Base-by-base conservation (phyloP, 2,888 invertebrate species). In the Sipunculus nudus region DNA sequence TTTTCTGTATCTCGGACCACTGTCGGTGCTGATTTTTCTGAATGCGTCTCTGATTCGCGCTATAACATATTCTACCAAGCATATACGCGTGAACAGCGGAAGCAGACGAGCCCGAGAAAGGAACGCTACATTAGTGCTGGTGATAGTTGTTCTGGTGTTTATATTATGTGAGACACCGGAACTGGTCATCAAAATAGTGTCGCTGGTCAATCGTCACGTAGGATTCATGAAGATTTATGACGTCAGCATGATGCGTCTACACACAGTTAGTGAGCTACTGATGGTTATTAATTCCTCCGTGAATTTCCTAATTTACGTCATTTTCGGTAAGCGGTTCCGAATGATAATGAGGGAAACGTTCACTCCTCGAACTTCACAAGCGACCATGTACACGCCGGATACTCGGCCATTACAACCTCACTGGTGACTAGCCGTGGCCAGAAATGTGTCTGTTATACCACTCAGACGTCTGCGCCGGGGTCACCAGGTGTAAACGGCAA, bases 261-360 rank as follows among this genome's bases (percentile, higher is more conserved):
- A 16, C 10, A 35, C 59, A 3, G 48, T 47, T 19, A 38, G 25
- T 3, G 61, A 61, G 43, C 43, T 61, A 25, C 46, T 61, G 29
- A 59, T 63, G 47, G 59, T 65, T 21, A n/a, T 65, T 43, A 70
- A 70, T 53, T 65, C 63, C 6, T 62, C 65, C 13, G 43, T 68
- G 50, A 70, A 70, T 54, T 70, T 70, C 50, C 32, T 68, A 54
- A 62, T 70, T 57, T 70, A 68, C 47, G 49, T 61, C 40, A 47
- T 52, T 23, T 68, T 70, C 35, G 70, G 70, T 2, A 50, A 55
- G 21, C 41, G 70, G 10, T 70, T 70, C 49, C 45, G 70, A 4
- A 39, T 59, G 26, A 52, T 65, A 35, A 40, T 67, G 52, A 50
- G 52, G 23, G 56, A 57, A n/a, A 61, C 53, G 2, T 61, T 61